Evolutionary conservation across 2,888 invertebrate species (phyloP).

Genomic region (Drosophila hawaiiensis): DNA sequence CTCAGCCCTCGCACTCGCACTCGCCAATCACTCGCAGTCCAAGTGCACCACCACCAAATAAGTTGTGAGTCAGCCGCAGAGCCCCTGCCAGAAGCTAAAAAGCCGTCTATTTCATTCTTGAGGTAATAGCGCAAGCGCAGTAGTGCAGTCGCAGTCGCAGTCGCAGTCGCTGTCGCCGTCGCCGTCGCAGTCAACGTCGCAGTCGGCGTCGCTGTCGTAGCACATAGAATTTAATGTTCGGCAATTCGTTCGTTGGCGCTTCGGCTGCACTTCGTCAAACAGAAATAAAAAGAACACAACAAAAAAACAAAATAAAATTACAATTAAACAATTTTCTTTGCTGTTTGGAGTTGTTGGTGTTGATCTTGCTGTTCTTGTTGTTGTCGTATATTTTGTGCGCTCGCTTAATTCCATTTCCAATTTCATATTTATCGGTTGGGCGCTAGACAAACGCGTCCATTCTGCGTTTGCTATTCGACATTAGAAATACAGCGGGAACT

Average conservation of each 20-base stretch:
- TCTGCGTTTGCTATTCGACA: slow-evolving; percentile 73
- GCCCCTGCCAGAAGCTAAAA: not conserved
- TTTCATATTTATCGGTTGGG: slow-evolving; percentile 79
- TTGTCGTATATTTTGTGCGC: slow-evolving; percentile 39
- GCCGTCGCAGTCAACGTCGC: not conserved
- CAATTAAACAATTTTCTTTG: slow-evolving; percentile 66
- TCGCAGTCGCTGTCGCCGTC: not conserved
- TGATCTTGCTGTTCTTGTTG: slow-evolving; percentile 15
- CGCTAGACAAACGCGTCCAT: slow-evolving; percentile 77
- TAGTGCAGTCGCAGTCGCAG: not conserved
- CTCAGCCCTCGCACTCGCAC: slow-evolving; percentile 20
- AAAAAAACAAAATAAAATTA: slow-evolving; percentile 38
- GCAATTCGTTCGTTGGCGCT: slow-evolving; percentile 47
- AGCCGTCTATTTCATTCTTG: slow-evolving; percentile 28
- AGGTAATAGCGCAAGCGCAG: not conserved
- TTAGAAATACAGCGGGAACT: slow-evolving; percentile 32
- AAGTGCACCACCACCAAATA: slow-evolving; percentile 49
- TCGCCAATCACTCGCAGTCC: slow-evolving; percentile 48
- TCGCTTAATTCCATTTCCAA: slow-evolving; percentile 60
- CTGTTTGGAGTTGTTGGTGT: slow-evolving; percentile 26
- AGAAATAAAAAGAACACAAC: slow-evolving; percentile 11
- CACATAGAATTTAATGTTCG: slow-evolving; percentile 50
- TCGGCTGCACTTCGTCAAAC: slow-evolving; percentile 53
- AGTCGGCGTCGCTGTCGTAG: not conserved
- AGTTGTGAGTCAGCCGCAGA: slow-evolving; percentile 37